Base-by-base conservation (phyloP, 2,797 vertebrate genomes). In the Microctenopoma lineatum region DNA sequence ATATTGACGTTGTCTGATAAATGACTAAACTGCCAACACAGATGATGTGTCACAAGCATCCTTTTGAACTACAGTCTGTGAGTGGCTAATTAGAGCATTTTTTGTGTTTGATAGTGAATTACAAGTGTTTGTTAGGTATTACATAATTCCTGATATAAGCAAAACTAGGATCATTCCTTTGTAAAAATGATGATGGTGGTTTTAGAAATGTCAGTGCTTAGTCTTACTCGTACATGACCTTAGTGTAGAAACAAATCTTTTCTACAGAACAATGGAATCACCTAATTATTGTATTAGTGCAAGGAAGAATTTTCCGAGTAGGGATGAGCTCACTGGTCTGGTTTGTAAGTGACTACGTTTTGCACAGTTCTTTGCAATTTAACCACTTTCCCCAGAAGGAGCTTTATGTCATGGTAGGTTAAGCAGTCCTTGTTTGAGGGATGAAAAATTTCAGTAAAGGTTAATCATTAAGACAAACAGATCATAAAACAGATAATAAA, bases 1-100 rank as follows among this genome's bases (percentile, higher is more conserved):
- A 26, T 46, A 53, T 15, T 60, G 71, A 36, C 46, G 46, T 48
- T 25, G 60, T 50, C 48, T 44, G 21, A 47, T 38, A 12, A 69
- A 70, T 67, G 62, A 66, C 34, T 75, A 51, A 67, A 67, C 47
- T 67, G 46, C 73, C 54, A 66, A 47, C 36, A 52, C 29, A 15
- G 42, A 29, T 25, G 10, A 57, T 48, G 34, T 69, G 62, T 65
- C 47, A 62, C 44, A 55, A 45, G 57, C 25, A 38, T 54, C 51
- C 29, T 66, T 52, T 69, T 42, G 48, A 56, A 32, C 45, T 45
- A 12, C 9, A 27, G 13, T 39, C n/a, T 52, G 16, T 53, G 14
- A 68, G 46, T 46, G 38, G 45, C 42, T 77, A 69, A 73, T 70
- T 48, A 54, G 54, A 13, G 36, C 16, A 60, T 50, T 61, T 62